phyloP scores from a whole-genome alignment of 2,888 invertebrate genomes.

The Diarsia rubi region DNA sequence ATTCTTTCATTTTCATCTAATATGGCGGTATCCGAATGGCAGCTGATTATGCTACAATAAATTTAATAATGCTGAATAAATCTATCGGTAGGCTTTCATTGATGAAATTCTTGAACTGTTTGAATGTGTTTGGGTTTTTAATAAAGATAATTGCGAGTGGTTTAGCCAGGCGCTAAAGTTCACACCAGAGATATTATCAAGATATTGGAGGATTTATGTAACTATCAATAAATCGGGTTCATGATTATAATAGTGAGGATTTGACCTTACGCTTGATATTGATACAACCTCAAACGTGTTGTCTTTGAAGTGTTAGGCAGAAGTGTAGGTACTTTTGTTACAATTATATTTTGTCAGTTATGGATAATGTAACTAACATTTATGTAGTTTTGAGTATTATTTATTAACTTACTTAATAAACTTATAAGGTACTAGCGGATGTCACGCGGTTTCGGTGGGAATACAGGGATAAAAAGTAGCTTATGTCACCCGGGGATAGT shows the following conservation, averaged over 20 bases:
- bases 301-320: accelerated
- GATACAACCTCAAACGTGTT: background rate
- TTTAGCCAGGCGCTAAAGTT: slow-evolving; percentile 17
- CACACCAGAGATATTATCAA: slow-evolving; percentile 10
- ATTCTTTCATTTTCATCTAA: too few species aligned
- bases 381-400: too few species aligned
- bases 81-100: background rate
- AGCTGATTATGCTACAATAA: background rate
- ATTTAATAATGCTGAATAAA: slow-evolving; percentile 8
- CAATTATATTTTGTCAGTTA: too few species aligned
- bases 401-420: too few species aligned
- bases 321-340: too few species aligned
- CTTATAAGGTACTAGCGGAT: too few species aligned
- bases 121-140: slow-evolving; percentile 6
- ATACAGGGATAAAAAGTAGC: too few species aligned
- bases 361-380: too few species aligned
- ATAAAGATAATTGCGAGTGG: background rate
- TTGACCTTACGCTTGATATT: background rate
- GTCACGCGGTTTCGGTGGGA: too few species aligned
- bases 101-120: slow-evolving; percentile 8
- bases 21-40: too few species aligned
- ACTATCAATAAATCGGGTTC: background rate
- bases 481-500: too few species aligned
- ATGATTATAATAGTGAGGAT: background rate
- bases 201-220: background rate